A percentile compares a stretch with the other conserved stretches of the same genome.
Evolutionary conservation across 2,888 invertebrate genomes (phyloP).

Genomic region (Phalera bucephala): DNA sequence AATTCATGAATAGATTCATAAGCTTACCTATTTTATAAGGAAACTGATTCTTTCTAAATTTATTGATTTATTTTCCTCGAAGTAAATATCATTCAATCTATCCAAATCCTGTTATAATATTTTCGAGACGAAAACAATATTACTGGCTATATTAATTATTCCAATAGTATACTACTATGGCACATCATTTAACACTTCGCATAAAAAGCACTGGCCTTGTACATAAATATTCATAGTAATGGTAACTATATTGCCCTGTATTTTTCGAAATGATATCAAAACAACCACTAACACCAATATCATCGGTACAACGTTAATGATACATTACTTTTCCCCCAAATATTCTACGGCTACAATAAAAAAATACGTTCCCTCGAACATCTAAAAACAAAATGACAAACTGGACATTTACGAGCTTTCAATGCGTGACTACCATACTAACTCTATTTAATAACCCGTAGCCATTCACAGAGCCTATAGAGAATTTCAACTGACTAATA

Average conservation of each 20-base stretch:
- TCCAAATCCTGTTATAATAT: no score
- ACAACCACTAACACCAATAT: background rate
- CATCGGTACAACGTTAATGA: background rate
- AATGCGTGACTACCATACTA: conserved; percentile 22
- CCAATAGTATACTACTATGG: no score
- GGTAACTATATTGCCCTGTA: no score
- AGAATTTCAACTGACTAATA: conserved; percentile 10
- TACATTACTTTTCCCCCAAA: background rate
- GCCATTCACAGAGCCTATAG: conserved; percentile 5
- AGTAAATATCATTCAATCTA: no score
- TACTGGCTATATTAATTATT: no score
- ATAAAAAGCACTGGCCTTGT: no score
- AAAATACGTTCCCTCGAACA: conserved; percentile 10
- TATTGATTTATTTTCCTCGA: no score
- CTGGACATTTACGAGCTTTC: conserved; percentile 22
- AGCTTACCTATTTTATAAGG: background rate
- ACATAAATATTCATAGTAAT: no score
- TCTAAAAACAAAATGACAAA: conserved; percentile 17
- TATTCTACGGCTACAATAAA: background rate
- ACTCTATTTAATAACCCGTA: conserved; percentile 14
- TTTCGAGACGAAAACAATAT: no score
- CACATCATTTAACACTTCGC: no score
- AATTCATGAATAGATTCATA: background rate
- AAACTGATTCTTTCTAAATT: no score
- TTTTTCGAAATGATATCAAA: no score